phyloP scores from a whole-genome alignment of 2,113 vertebrate species.

The Equus quagga region DNA sequence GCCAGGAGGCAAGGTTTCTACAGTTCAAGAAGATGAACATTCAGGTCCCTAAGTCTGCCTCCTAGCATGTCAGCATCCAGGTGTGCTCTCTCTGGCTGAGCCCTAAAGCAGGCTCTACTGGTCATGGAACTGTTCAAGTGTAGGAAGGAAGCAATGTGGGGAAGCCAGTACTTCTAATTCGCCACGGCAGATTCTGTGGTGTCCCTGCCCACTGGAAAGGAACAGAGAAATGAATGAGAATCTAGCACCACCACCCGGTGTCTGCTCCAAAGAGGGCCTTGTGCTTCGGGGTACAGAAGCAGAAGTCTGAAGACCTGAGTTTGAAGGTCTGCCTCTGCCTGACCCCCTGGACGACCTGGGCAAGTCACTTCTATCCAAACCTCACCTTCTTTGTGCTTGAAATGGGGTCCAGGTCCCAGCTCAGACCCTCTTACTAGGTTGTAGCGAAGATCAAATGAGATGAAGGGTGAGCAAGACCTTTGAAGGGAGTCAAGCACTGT shows the following conservation, averaged over 20 bases:
- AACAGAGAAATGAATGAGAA: background rate
- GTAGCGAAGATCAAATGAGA: background rate
- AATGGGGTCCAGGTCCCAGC: background rate
- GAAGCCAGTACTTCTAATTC: background rate
- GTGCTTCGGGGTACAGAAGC: background rate
- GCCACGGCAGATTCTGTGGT: background rate
- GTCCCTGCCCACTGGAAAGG: background rate
- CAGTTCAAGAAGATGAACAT: background rate
- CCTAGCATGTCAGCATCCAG: background rate
- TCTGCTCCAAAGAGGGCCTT: background rate
- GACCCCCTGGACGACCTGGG: background rate
- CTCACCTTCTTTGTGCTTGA: background rate
- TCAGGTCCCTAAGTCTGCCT: background rate
- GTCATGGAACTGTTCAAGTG: background rate
- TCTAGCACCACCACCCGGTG: background rate
- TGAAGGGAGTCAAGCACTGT: background rate
- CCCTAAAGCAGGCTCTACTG: background rate
- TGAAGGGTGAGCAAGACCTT: background rate
- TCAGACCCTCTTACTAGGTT: background rate
- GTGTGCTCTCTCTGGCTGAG: background rate
- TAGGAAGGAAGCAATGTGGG: background rate
- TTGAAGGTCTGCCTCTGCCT: background rate
- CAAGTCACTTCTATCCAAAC: background rate
- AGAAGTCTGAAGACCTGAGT: background rate
- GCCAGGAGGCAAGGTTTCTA: background rate